Evolutionary conservation across 2,113 vertebrate genomes (phyloP), one percentile per base, ranked within the genome.

Genomic region (Morone chrysops): DNA sequence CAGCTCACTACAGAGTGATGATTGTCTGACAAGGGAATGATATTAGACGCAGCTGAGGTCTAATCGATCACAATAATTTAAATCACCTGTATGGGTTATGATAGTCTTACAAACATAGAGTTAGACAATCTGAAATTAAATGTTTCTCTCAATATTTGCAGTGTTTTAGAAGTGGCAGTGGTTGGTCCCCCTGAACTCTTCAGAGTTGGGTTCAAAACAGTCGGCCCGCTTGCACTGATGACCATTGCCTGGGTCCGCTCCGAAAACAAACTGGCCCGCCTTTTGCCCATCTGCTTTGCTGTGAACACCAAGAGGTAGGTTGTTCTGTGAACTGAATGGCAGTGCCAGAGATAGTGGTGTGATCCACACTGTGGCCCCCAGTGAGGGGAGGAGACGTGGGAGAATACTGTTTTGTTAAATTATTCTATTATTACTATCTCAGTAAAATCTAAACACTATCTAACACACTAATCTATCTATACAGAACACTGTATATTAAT

Each of bases 281-380:
- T 94, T 14, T 22, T 95, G 50, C 89, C 94, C 12, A 10, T 95
- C 74, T 95, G 95, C 88, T 95, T 93, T 31, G 83, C 61, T 62
- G 93, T 82, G 2, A 95, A 95, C 8, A 94, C 93, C 25, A 14
- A 73, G 0, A 95, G 86, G 95, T 95, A 70, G 0, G 78, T 41
- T 14, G 20, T 51, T 54, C 9, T 45, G 31, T 69, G 4, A 70
- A 12, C 5, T 75, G 36, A 65, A 31, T 13, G 20, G 3, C 47
- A 25, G 5, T 53, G 36, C 72, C 31, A 40, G 31, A 41, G 20
- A 20, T 3, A 18, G 11, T 41, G 38, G 17, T 61, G 59, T 18
- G 8, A 50, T 9, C n/a, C 25, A 25, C 47, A 48, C 13, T 6
- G 13, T 1, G 16, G 0, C 14, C 14, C 4, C 31, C 13, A 13